Evolutionary conservation across 2,888 invertebrate genomes (phyloP).

Genomic region (Epinotia bilunana): DNA sequence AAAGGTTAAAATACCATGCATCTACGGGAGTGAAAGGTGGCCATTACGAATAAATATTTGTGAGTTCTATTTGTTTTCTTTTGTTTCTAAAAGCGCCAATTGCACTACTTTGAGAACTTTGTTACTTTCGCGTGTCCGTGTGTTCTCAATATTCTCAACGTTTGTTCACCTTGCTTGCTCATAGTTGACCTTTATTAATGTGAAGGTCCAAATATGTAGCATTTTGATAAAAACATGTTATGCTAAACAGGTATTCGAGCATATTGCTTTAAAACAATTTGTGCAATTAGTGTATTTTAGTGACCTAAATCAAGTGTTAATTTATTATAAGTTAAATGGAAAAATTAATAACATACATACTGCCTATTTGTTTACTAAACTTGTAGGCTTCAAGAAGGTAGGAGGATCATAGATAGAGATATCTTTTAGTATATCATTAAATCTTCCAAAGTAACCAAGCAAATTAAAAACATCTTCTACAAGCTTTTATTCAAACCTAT

Average conservation of each 20-base stretch:
- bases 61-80: slow-evolving; percentile 18
- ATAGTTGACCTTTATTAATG: slow-evolving; percentile 38
- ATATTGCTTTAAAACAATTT: not conserved
- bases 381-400: not conserved
- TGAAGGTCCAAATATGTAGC: slow-evolving; percentile 42
- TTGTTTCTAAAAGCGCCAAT: not conserved
- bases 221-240: slow-evolving; percentile 39
- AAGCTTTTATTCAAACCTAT: no score
- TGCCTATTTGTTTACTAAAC: not conserved
- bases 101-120: not conserved
- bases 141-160: not conserved
- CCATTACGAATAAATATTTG: slow-evolving; percentile 37
- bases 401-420: no score
- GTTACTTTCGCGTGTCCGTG: slow-evolving; percentile 26
- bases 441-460: no score
- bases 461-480: no score
- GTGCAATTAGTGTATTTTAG: not conserved
- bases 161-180: slow-evolving; percentile 23
- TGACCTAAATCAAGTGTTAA: not conserved
- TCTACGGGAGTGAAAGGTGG: slow-evolving; percentile 39
- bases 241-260: slow-evolving; percentile 29
- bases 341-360: not conserved
- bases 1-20: slow-evolving; percentile 44
- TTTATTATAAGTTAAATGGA: not conserved
- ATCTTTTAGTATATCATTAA: no score